phyloP scores from a whole-genome alignment of 2,888 invertebrate genomes.

The Megastigmus dorsalis region DNA sequence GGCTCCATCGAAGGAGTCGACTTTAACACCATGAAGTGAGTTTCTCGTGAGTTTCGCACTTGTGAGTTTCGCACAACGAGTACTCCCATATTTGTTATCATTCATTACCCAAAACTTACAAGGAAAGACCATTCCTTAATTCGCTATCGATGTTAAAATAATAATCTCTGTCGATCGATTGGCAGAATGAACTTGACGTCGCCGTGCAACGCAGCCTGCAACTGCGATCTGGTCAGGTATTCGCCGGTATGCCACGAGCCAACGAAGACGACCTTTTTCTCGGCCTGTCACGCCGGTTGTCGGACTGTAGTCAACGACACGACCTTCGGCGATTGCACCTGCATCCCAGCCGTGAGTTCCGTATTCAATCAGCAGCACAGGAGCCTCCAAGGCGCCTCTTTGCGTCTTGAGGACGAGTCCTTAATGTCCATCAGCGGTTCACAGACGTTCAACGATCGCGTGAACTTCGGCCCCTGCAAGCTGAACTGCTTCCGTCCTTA shows the following conservation, averaged over 20 bases:
- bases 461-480: conserved; percentile 71
- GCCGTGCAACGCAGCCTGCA: conserved; percentile 78
- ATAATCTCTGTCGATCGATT: too few species aligned
- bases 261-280: conserved; percentile 79
- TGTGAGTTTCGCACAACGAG: too few species aligned
- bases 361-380: background rate
- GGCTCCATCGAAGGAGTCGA: conserved; percentile 71
- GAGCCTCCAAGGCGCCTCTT: conserved; percentile 6
- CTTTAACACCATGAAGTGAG: conserved; percentile 68
- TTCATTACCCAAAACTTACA: too few species aligned
- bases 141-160: too few species aligned
- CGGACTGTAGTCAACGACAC: conserved; percentile 67
- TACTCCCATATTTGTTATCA: too few species aligned
- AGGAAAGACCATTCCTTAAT: too few species aligned
- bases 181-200: conserved; percentile 77
- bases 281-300: conserved; percentile 86
- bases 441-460: conserved; percentile 46
- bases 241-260: conserved; percentile 80
- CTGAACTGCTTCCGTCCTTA: conserved; percentile 71
- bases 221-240: conserved; percentile 78
- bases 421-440: too few species aligned
- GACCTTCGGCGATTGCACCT: conserved; percentile 68
- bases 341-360: conserved; percentile 40
- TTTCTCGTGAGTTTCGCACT: conserved; percentile 45
- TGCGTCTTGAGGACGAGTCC: background rate